Base-by-base conservation (phyloP, 35 echinoderm and acorn worm species). In the Amphiura filiformis region DNA sequence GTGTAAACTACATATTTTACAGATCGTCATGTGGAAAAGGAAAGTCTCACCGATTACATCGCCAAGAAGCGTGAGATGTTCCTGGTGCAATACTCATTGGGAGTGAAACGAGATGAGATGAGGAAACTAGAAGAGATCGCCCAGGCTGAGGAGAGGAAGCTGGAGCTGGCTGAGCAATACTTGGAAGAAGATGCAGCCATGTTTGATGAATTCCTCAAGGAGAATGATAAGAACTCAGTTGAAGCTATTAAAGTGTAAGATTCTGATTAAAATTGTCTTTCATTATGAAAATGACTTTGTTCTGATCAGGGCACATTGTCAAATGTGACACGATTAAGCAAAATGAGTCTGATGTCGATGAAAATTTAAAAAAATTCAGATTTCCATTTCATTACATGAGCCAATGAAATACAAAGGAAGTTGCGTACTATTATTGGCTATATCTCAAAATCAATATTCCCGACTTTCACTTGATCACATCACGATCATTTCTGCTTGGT, bases 21-120 rank as follows among this genome's bases (percentile, higher is more conserved):
- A 97, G 95, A 97, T 44, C 83, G 96, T 13, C 96, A 99, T 85
- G 90, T 99, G 39, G 96, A 99, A 78, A 99, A 99, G 56, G 96
- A 99, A 78, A 99, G 92, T 77, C 87, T 99, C n/a, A 94, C 96
- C 31, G 93, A 99, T 75, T 99, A 99, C 88, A 99, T 99, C 39
- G 96, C 96, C 32, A 99, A 98, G 90, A 99, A 99, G 57, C 88
- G 96, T 18, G 96, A 94, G 96, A 99, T 99, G 96, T 99, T 99
- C 76, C 84, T 99, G 26, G 96, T 99, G 5, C 96, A 99, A 87
- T 99, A 99, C 56, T 99, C 96, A 5, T 87, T 99, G 9, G 96
- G 96, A 0, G 96, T 99, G 13, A 98, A 99, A 76, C 83, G 96
- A 70, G 96, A 99, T 84, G 96, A 99, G 84, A 99, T 99, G 96